A percentile compares a stretch with the other conserved stretches of the same genome.
These are phyloP conservation scores for Papilio aristodemus DNA, from an alignment of 1,140 invertebrate genomes.

Conservation along the genomic window DNA sequence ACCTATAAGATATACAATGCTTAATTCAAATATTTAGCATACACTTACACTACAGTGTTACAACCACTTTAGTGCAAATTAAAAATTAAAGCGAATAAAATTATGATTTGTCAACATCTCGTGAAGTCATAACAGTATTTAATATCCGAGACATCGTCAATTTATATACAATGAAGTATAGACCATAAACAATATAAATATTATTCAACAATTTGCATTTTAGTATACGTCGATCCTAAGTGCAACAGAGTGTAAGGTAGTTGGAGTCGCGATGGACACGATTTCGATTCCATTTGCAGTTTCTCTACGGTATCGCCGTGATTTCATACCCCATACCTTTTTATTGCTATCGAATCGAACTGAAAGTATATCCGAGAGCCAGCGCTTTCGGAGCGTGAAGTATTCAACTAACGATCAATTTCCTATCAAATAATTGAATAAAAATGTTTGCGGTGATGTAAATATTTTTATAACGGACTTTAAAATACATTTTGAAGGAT, in stretches of 20 bases:
- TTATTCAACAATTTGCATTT: not conserved
- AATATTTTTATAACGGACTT: not conserved
- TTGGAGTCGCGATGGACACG: conserved; percentile 42
- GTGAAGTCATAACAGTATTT: no score
- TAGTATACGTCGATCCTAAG: conserved; percentile 30
- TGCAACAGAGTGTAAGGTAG: conserved; percentile 34
- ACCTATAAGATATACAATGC: no score
- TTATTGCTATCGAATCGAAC: conserved; percentile 36
- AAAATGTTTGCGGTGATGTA: not conserved
- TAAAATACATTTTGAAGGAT: not conserved
- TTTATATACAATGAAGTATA: no score
- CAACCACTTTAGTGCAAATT: no score
- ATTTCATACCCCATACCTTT: conserved; percentile 44
- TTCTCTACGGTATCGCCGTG: conserved; percentile 52
- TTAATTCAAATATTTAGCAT: no score
- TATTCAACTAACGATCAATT: conserved; percentile 17
- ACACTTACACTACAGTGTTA: no score
- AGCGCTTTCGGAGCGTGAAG: conserved; percentile 6
- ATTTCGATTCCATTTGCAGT: conserved; percentile 62
- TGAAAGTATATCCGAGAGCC: conserved; percentile 39
- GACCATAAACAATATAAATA: not conserved
- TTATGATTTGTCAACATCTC: no score
- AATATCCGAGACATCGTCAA: no score
- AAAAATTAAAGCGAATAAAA: no score
- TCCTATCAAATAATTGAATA: conserved; percentile 6